Evolutionary conservation across 2,888 invertebrate species (phyloP).

Genomic region (Erebia epiphron): DNA sequence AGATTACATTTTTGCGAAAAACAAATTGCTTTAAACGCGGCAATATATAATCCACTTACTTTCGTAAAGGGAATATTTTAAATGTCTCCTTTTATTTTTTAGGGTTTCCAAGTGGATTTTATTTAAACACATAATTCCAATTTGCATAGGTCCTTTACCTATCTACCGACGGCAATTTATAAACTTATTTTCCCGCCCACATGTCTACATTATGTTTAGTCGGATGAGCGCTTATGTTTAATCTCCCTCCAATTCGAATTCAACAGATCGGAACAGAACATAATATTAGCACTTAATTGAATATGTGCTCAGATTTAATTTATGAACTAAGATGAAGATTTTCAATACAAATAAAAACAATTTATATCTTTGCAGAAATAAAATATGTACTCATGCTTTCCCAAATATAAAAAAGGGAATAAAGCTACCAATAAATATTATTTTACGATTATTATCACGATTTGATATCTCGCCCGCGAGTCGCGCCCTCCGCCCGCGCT

Average conservation of each 20-base stretch:
- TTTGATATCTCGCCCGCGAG: background rate
- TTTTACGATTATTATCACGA: constrained; percentile 2
- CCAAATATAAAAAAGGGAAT: background rate
- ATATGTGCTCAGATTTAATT: no score
- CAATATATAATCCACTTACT: background rate
- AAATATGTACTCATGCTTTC: background rate
- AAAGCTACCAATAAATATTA: background rate
- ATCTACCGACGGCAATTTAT: no score
- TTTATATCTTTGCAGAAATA: background rate
- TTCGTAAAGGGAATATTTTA: background rate
- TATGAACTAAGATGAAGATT: background rate
- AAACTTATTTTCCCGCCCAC: no score
- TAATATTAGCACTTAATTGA: no score
- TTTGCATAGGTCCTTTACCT: no score
- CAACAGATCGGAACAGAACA: no score
- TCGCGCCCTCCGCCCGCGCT: no score
- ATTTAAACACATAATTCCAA: no score
- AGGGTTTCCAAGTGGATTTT: no score
- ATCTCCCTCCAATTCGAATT: no score
- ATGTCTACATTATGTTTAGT: no score
- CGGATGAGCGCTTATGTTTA: no score
- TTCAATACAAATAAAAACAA: background rate
- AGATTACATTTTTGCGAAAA: constrained; percentile 7
- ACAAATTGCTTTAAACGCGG: constrained; percentile 9
- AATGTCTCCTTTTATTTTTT: background rate